Conservation (phyloP, 2,888 invertebrate genomes). For the Shargacucullia verbasci region DNA sequence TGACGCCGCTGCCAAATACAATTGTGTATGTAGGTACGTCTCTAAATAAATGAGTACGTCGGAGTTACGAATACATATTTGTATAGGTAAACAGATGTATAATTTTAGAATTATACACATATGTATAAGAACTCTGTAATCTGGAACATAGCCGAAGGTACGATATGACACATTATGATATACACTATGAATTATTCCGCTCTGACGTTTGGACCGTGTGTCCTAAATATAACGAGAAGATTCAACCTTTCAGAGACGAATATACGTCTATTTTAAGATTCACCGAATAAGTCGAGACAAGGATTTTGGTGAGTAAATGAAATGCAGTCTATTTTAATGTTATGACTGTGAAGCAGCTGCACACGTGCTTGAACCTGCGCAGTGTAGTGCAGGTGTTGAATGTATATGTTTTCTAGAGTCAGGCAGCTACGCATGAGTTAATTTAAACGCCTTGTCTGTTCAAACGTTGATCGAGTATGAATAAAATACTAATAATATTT, state of each 20-base stretch:
- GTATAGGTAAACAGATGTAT: constrained; percentile 8
- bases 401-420: background rate
- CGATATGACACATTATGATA: constrained; percentile 4
- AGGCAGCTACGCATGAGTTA: background rate
- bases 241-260: constrained; percentile 31
- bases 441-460: constrained; percentile 3
- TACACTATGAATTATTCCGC: constrained; percentile 3
- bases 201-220: constrained; percentile 1
- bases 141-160: constrained; percentile 11
- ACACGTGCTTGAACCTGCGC: constrained; percentile 7
- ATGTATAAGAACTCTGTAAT: constrained; percentile 3
- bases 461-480: too few species aligned
- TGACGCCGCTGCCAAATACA: too few species aligned
- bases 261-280: constrained; percentile 26
- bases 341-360: constrained; percentile 40
- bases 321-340: constrained; percentile 32
- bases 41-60: background rate
- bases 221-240: constrained; percentile 24
- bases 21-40: background rate
- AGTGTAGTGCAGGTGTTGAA: background rate
- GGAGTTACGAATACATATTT: too few species aligned
- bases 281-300: constrained; percentile 33
- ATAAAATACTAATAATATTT: too few species aligned
- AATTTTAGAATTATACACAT: constrained; percentile 6
- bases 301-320: constrained; percentile 13